Evolutionary conservation across 2,113 vertebrate species (phyloP).

Genomic region (Nycticryphes semicollaris): DNA sequence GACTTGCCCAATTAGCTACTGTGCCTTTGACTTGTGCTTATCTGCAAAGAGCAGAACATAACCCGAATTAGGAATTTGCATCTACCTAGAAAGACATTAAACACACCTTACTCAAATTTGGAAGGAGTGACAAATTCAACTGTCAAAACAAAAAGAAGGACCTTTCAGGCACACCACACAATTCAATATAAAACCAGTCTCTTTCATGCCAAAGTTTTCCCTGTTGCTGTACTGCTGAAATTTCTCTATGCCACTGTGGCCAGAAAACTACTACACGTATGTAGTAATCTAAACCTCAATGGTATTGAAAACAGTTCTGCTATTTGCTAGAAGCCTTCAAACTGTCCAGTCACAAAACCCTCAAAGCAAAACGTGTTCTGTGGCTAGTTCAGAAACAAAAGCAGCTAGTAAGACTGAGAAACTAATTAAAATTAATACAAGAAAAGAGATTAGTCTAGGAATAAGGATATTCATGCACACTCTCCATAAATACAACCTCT

Average conservation of each 20-base stretch:
- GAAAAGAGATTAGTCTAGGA: neutral
- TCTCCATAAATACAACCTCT: constrained; percentile 80
- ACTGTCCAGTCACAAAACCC: fast-evolving
- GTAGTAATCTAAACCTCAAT: neutral
- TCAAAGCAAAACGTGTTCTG: neutral
- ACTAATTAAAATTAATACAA: neutral
- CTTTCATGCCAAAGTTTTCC: neutral
- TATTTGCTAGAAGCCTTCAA: neutral
- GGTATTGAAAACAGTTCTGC: neutral
- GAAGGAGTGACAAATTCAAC: neutral
- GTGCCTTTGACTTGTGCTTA: neutral
- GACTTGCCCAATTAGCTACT: neutral
- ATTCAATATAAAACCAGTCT: neutral
- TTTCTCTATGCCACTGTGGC: neutral
- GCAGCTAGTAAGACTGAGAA: neutral
- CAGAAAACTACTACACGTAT: neutral
- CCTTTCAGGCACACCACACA: neutral
- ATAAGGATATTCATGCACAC: neutral
- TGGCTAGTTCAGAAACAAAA: neutral
- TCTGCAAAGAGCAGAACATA: neutral
- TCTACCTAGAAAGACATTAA: neutral
- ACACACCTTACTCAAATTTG: neutral
- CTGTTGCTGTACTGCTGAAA: neutral
- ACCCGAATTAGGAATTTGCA: neutral
- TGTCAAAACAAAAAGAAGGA: neutral